Evolutionary conservation across 2,797 vertebrate species (phyloP).

Genomic region (Petrocephalus sullivani): DNA sequence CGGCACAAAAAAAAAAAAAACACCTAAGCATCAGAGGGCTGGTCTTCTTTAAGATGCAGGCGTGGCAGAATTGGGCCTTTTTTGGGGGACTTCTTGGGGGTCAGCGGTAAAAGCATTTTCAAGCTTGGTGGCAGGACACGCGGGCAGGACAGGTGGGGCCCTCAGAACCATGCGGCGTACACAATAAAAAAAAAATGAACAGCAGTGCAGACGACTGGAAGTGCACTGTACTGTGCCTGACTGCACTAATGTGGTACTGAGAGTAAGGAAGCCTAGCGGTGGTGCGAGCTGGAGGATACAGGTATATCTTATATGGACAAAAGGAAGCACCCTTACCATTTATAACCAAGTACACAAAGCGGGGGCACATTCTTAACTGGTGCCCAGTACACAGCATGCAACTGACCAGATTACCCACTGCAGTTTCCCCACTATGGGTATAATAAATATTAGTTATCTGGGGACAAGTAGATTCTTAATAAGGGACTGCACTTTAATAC

Average conservation of each 20-base stretch:
- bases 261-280: background rate
- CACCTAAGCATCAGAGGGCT: background rate
- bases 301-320: background rate
- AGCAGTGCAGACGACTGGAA: background rate
- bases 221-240: background rate
- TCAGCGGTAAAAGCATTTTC: background rate
- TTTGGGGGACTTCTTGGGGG: background rate
- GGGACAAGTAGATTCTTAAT: background rate
- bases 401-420: background rate
- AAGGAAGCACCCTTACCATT: background rate
- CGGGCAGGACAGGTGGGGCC: background rate
- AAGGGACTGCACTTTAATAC: background rate
- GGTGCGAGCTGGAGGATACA: no score
- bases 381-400: background rate
- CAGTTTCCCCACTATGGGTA: background rate
- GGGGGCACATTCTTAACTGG: background rate
- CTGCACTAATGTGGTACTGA: no score
- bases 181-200: background rate
- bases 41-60: background rate
- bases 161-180: background rate
- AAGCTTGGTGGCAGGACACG: background rate
- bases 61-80: background rate
- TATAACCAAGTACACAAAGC: background rate
- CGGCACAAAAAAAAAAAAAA: background rate
- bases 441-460: background rate